Evolutionary conservation across 1,140 invertebrate genomes (phyloP).

Genomic region (Saccostrea cuccullata): DNA sequence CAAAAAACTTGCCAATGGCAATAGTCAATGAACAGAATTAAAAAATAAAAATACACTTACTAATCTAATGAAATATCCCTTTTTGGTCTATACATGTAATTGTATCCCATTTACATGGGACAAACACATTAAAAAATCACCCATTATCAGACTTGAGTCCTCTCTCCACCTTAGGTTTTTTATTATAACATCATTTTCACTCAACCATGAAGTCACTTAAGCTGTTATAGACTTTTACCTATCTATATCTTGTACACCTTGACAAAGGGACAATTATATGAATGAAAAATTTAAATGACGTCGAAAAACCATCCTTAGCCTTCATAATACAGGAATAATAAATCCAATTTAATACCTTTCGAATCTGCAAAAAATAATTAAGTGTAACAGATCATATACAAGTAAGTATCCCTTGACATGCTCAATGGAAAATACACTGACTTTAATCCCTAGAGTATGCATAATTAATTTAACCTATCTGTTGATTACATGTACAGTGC

Average conservation of each 20-base stretch:
- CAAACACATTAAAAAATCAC: not conserved
- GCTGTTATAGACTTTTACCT: slow-evolving; percentile 17
- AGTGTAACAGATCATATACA: not conserved
- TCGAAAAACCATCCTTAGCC: not conserved
- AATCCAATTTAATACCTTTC: not conserved
- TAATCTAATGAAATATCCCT: not conserved
- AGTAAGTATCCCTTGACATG: no score
- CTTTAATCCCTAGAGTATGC: not conserved
- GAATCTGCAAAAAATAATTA: not conserved
- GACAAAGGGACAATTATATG: not conserved
- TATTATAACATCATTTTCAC: slow-evolving; percentile 18
- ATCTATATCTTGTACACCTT: slow-evolving; percentile 20
- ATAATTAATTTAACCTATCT: not conserved
- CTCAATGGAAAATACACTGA: not conserved
- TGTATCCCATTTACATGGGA: not conserved
- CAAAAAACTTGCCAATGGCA: no score
- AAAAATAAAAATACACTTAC: no score
- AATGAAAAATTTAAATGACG: slow-evolving; percentile 21
- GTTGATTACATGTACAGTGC: not conserved
- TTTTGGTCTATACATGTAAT: not conserved
- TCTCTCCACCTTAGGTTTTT: not conserved
- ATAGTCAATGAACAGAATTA: no score
- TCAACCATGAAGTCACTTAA: slow-evolving; percentile 8
- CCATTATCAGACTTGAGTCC: not conserved
- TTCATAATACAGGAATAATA: not conserved